Evolutionary conservation across 2,888 invertebrate species (phyloP).

Genomic region (Anthophora plumipes): DNA sequence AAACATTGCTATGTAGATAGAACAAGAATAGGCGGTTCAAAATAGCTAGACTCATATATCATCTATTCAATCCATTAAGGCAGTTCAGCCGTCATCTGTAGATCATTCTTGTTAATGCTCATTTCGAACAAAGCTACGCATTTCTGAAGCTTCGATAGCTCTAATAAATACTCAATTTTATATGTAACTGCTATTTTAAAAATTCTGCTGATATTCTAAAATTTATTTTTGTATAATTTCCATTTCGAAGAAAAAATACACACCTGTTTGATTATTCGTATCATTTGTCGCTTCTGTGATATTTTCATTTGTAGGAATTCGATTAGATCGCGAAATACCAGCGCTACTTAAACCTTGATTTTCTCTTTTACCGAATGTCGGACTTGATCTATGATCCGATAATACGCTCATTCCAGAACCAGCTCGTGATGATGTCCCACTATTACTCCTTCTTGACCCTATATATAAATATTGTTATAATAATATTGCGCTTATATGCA

Average conservation of each 20-base stretch:
- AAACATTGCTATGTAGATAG: conserved; percentile 53
- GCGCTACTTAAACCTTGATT: conserved; percentile 72
- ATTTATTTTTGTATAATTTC: not conserved
- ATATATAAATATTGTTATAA: conserved; percentile 31
- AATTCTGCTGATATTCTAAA: not conserved
- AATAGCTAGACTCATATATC: conserved; percentile 77
- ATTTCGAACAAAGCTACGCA: conserved; percentile 68
- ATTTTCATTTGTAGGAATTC: conserved; percentile 69
- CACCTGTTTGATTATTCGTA: conserved; percentile 66
- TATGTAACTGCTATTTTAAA: not conserved
- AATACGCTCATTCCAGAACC: conserved; percentile 86
- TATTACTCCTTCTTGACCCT: conserved; percentile 86
- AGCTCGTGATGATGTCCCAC: conserved; percentile 86
- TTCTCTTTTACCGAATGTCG: conserved; percentile 73
- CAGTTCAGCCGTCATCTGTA: conserved; percentile 70
- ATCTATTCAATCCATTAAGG: conserved; percentile 81
- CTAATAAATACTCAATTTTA: conserved; percentile 6
- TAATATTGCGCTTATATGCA: conserved; percentile 5
- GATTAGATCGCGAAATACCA: conserved; percentile 65
- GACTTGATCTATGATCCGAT: conserved; percentile 84
- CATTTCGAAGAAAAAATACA: conserved; percentile 13
- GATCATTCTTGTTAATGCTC: conserved; percentile 76
- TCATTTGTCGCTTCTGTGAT: conserved; percentile 73
- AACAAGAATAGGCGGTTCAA: conserved; percentile 73
- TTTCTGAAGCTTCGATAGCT: conserved; percentile 58